These are phyloP conservation scores for Pavo muticus DNA, from an alignment of 2,113 vertebrate species.

Conservation along the genomic window DNA sequence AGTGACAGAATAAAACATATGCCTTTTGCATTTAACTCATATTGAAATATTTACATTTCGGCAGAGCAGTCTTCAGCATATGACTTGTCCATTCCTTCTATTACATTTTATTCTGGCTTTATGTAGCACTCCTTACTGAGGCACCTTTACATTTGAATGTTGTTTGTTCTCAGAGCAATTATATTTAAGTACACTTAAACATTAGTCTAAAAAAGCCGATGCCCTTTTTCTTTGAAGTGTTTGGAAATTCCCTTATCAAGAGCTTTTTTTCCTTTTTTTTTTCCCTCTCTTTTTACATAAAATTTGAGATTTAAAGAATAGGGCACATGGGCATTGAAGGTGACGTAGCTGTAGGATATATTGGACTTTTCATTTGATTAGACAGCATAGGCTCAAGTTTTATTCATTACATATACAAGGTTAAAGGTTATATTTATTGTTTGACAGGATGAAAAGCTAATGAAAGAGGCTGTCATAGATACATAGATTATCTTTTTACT, in stretches of 20 bases:
- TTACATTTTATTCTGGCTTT: neutral
- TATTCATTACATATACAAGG: constrained; percentile 55
- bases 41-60: constrained; percentile 29
- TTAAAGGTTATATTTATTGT: constrained; percentile 72
- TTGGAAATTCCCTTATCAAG: neutral
- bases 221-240: neutral
- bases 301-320: constrained; percentile 36
- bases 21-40: neutral
- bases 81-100: neutral
- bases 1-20: neutral
- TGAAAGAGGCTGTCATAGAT: constrained; percentile 68
- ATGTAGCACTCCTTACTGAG: neutral
- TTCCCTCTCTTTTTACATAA: neutral
- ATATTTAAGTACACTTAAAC: neutral
- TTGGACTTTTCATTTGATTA: constrained; percentile 41
- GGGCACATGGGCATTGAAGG: neutral
- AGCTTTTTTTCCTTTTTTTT: neutral
- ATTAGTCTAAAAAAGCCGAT: neutral
- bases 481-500: constrained; percentile 64
- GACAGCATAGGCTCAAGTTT: constrained; percentile 50
- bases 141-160: neutral
- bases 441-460: constrained; percentile 66
- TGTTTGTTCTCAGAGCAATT: neutral
- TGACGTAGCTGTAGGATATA: neutral
- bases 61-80: neutral